phyloP scores from a whole-genome alignment of 2,113 vertebrate species.

The Acanthisitta chloris region DNA sequence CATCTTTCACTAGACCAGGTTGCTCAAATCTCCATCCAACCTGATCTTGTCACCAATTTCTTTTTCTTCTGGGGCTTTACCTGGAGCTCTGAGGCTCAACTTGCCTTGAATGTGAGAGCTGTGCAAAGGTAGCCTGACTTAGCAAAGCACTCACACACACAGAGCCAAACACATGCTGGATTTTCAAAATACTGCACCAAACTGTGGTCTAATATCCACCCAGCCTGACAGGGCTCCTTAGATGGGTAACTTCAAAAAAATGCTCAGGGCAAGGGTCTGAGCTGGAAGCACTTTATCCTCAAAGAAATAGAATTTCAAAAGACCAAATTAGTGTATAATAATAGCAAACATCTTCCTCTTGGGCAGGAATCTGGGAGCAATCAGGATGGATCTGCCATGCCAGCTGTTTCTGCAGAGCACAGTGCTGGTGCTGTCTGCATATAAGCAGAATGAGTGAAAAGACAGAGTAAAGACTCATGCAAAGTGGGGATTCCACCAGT shows the following conservation, averaged over 20 bases:
- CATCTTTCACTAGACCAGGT: neutral
- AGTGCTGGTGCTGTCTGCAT: neutral
- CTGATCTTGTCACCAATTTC: neutral
- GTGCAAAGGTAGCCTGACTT: neutral
- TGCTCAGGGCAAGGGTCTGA: neutral
- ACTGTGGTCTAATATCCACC: neutral
- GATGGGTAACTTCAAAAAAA: neutral
- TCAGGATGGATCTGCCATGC: neutral
- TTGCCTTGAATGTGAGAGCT: neutral
- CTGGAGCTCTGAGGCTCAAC: neutral
- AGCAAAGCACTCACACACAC: neutral
- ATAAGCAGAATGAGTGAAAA: neutral
- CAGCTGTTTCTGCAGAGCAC: neutral
- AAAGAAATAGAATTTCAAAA: neutral
- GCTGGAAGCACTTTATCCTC: neutral
- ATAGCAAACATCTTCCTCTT: neutral
- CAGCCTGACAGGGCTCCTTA: neutral
- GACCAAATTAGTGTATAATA: neutral
- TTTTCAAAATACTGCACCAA: neutral
- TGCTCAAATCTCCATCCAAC: neutral
- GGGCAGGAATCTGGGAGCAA: slow-evolving; percentile 1
- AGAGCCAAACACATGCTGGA: neutral
- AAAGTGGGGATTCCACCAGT: neutral
- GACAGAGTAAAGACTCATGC: rapidly evolving
- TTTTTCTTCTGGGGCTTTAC: neutral